These are phyloP conservation scores for Phortica magna DNA, from an alignment of 2,888 invertebrate species.

Conservation along the genomic window DNA sequence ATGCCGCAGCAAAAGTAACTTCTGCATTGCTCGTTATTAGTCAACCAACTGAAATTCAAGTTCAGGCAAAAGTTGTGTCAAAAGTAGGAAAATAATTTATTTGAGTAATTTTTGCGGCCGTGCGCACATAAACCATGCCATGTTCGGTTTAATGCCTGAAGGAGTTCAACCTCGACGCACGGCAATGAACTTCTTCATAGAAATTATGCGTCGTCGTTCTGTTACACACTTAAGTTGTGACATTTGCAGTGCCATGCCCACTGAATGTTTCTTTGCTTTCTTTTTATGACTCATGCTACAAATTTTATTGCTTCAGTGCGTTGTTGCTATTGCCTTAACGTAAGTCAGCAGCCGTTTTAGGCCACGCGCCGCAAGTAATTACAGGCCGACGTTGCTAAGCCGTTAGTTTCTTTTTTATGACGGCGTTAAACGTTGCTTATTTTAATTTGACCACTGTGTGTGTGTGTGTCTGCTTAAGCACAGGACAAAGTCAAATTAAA, in stretches of 20 bases:
- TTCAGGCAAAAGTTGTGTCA: not conserved
- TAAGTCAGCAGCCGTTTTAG: not conserved
- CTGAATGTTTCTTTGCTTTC: not conserved
- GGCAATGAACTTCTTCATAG: too few relatives aligned
- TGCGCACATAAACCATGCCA: slow-evolving; percentile 1
- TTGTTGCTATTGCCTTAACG: not conserved
- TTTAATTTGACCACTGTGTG: too few relatives aligned
- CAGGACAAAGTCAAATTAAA: too few relatives aligned
- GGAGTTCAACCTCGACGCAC: too few relatives aligned
- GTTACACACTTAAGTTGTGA: not conserved
- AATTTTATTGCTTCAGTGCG: not conserved
- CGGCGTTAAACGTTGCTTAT: not conserved
- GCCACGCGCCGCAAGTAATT: not conserved
- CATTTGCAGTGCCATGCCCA: not conserved
- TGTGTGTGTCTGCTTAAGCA: too few relatives aligned
- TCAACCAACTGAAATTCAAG: not conserved
- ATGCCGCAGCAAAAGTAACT: not conserved
- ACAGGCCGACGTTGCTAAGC: not conserved
- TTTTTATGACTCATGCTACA: not conserved
- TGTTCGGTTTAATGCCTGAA: not conserved
- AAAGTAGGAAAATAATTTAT: not conserved
- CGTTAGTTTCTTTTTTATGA: slow-evolving; percentile 4
- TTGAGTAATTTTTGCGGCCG: slow-evolving; percentile 1
- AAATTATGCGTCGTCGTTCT: too few relatives aligned
- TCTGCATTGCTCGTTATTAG: not conserved